Evolutionary conservation across 2,888 invertebrate genomes (phyloP), one percentile per base, ranked within the genome.

Genomic region (Adelognathus sp.): DNA sequence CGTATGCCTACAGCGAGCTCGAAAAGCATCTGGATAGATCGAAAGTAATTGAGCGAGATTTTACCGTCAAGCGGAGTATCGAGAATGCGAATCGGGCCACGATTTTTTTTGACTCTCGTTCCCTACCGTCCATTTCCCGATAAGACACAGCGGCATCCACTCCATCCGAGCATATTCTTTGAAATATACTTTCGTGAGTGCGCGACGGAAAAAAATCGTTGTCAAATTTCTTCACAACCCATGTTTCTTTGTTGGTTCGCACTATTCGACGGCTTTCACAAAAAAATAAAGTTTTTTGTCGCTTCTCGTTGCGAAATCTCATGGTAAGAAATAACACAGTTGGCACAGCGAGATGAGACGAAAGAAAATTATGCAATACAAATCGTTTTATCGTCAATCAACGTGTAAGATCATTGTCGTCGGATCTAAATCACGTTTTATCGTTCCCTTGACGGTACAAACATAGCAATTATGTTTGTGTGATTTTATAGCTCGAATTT

Each of bases 41-140:
- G 82, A 84, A 82, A 84, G 85, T 87, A 88, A 86, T 88, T 86
- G 86, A 84, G 84, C 85, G 86, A 83, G 84, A 85, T 86, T 86
- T 87, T 87, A 85, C 52, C 67, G 54, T 21, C 31, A 27, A 44
- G n/a, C 21, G n/a, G 39, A 54, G 44, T 72, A 72, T 41, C 39
- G 31, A 61, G 27, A 54, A 27, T 31, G 36, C 66, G 66, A 24
- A 50, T 41, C 58, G n/a, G 9, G 24, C 46, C 31, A 33, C 2
- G 11, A 14, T 33, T 46, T 16, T 24, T 9, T 56, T 31, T 64
- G 11, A 21, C 31, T 50, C 33, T 21, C 31, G 16, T 44, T 41
- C 7, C 5, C 29, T 46, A 27, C 9, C 3, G 11, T 11, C 21
- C 21, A 21, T 21, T 1, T 4, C 11, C 24, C 50, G 5, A 24